These are phyloP conservation scores for Conopomorpha cramerella DNA, from an alignment of 1,140 invertebrate species.

Conservation along the genomic window DNA sequence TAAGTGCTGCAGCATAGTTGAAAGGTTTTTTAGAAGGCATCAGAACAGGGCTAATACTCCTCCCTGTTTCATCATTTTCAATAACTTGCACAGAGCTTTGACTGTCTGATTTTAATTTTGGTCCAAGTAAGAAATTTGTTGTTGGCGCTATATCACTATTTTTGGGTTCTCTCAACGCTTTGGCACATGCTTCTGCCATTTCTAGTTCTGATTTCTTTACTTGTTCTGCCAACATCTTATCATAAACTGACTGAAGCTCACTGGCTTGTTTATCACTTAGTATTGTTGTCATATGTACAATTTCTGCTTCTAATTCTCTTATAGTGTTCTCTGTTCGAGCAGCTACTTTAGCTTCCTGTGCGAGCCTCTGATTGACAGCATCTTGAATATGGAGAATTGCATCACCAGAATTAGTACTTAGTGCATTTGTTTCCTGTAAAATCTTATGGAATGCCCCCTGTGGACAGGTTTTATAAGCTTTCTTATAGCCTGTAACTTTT, in stretches of 20 bases:
- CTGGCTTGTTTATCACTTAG: conserved; percentile 35
- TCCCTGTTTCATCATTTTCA: conserved; percentile 17
- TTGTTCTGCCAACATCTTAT: conserved; percentile 29
- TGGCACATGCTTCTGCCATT: conserved; percentile 42
- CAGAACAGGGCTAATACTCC: conserved; percentile 20
- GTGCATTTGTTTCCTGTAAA: conserved; percentile 40
- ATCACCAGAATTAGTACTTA: conserved; percentile 32
- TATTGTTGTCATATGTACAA: conserved; percentile 43
- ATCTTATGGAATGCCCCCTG: conserved; percentile 43
- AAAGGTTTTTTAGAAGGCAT: conserved; percentile 18
- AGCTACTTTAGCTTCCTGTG: conserved; percentile 40
- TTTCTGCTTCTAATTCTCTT: conserved; percentile 43
- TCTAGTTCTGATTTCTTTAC: conserved; percentile 28
- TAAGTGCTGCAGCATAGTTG: conserved; percentile 33
- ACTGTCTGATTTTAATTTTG: conserved; percentile 15
- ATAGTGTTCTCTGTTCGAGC: conserved; percentile 42
- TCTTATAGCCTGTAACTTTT: conserved; percentile 44
- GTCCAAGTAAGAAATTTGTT: conserved; percentile 22
- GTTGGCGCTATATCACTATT: conserved; percentile 21
- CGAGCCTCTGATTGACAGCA: conserved; percentile 37
- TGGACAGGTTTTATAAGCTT: conserved; percentile 21
- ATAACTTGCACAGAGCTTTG: conserved; percentile 16
- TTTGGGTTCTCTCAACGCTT: conserved; percentile 27
- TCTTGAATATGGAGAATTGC: conserved; percentile 43
- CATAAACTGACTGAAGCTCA: conserved; percentile 27